Evolutionary conservation across 2,888 invertebrate genomes (phyloP).

Genomic region (Catocala fraxini): DNA sequence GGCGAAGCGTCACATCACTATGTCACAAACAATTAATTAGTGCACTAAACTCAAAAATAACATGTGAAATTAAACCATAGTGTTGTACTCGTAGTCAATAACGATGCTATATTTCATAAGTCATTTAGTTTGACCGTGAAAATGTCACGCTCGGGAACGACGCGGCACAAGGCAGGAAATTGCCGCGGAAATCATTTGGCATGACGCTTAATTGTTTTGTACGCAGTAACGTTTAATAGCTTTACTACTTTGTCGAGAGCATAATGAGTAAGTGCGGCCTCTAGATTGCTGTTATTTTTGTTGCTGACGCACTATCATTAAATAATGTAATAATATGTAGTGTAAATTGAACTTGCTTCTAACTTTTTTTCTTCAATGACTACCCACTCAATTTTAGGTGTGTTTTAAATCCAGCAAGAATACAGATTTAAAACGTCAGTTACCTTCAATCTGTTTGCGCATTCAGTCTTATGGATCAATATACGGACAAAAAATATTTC

Average conservation of each 20-base stretch:
- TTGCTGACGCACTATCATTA: too few relatives aligned
- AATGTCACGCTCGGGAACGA: conserved; percentile 43
- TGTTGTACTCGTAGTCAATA: conserved; percentile 38
- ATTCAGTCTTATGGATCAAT: too few relatives aligned
- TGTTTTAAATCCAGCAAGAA: too few relatives aligned
- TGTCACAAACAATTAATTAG: conserved; percentile 31
- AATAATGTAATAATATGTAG: too few relatives aligned
- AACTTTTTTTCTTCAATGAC: too few relatives aligned
- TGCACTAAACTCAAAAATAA: conserved; percentile 36
- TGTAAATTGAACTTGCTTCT: too few relatives aligned
- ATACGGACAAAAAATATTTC: too few relatives aligned
- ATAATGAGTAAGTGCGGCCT: not conserved
- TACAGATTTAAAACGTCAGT: too few relatives aligned
- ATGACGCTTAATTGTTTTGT: conserved; percentile 27
- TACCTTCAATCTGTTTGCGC: too few relatives aligned
- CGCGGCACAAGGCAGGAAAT: conserved; percentile 39
- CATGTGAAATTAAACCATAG: conserved; percentile 41
- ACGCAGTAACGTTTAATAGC: conserved; percentile 11
- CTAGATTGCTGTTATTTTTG: not conserved
- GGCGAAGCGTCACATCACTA: conserved; percentile 27
- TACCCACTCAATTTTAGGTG: too few relatives aligned
- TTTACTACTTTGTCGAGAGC: conserved; percentile 12
- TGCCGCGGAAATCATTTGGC: conserved; percentile 46
- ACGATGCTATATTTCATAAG: conserved; percentile 47
- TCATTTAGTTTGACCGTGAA: conserved; percentile 46